Evolutionary conservation across 2,888 invertebrate genomes (phyloP).

Genomic region (Pseudoips prasinana): DNA sequence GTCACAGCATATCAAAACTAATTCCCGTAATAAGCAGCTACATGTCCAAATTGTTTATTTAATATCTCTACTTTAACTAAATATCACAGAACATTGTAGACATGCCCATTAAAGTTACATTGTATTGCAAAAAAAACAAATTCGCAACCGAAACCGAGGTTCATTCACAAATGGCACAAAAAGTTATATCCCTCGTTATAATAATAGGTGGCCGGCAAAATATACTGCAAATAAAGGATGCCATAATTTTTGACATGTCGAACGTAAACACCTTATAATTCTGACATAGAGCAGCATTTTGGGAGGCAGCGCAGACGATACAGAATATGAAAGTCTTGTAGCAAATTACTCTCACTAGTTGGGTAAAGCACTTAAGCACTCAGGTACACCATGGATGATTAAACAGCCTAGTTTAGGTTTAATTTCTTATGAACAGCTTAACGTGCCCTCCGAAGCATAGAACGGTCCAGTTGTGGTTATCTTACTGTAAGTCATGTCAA

Average conservation of each 20-base stretch:
- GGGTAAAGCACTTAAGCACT: no score
- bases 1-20: no score
- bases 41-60: conserved; percentile 21
- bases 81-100: conserved; percentile 43
- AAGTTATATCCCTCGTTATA: conserved; percentile 55
- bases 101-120: conserved; percentile 29
- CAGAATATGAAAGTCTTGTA: no score
- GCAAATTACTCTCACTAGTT: no score
- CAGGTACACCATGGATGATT: no score
- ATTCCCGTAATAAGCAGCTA: conserved; percentile 24
- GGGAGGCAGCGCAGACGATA: no score
- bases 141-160: conserved; percentile 56
- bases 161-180: conserved; percentile 68
- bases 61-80: conserved; percentile 35
- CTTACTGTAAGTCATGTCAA: no score
- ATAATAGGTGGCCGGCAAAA: conserved; percentile 57
- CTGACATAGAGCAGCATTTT: conserved; percentile 48
- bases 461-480: no score
- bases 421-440: no score
- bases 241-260: conserved; percentile 68
- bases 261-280: conserved; percentile 66
- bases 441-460: no score
- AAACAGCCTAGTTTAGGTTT: no score
- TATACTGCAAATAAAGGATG: conserved; percentile 57
- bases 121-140: conserved; percentile 44